Evolutionary conservation across 2,888 invertebrate genomes (phyloP).

Genomic region (Eremobia ochroleuca): DNA sequence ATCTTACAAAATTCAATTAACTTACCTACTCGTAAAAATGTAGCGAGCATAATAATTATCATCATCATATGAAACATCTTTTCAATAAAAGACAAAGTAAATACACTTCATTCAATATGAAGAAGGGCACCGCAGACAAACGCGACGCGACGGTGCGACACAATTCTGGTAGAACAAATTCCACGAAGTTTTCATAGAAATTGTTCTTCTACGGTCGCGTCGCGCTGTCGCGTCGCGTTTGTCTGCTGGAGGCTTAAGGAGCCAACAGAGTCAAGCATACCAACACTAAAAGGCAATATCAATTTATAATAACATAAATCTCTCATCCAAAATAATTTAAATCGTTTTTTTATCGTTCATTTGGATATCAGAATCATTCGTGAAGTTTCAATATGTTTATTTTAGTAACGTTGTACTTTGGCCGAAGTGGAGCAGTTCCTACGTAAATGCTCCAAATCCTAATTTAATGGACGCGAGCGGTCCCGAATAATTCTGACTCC

Average conservation of each 20-base stretch:
- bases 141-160: no score
- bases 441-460: slow-evolving; percentile 44
- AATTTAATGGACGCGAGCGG: slow-evolving; percentile 37
- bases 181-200: no score
- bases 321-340: slow-evolving; percentile 35
- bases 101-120: neutral
- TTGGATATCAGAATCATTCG: slow-evolving; percentile 22
- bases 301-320: slow-evolving; percentile 36
- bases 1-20: neutral
- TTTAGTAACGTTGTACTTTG: slow-evolving; percentile 34
- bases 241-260: no score
- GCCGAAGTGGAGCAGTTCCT: neutral
- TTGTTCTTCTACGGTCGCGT: no score
- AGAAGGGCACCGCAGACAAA: no score
- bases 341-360: slow-evolving; percentile 23
- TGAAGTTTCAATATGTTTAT: slow-evolving; percentile 43
- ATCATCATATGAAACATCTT: neutral
- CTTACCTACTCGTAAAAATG: neutral
- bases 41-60: neutral
- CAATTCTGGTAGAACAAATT: no score
- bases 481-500: neutral
- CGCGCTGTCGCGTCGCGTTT: no score
- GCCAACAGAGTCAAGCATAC: neutral
- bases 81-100: slow-evolving; percentile 19
- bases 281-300: slow-evolving; percentile 14